phyloP scores from a whole-genome alignment of 1,140 invertebrate genomes.

The Apocrypta bakeri region DNA sequence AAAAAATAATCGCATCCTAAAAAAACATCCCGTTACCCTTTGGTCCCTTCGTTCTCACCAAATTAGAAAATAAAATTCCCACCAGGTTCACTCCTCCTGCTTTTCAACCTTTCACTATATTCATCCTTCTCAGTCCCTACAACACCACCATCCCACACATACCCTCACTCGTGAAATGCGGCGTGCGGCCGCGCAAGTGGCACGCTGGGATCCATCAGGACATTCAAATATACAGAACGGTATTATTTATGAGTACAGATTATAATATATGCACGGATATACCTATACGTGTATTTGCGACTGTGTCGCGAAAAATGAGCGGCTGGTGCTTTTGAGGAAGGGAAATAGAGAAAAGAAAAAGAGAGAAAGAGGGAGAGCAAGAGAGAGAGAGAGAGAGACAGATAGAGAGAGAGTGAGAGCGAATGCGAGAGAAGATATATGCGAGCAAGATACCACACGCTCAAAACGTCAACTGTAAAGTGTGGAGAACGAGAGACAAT shows the following conservation, averaged over 20 bases:
- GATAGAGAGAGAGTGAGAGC: background rate
- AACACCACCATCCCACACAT: background rate
- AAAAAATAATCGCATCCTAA: too few relatives aligned
- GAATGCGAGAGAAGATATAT: background rate
- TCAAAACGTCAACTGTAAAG: background rate
- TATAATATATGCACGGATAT: too few relatives aligned
- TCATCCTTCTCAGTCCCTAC: background rate
- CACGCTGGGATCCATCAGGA: conserved; percentile 68
- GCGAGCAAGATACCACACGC: background rate
- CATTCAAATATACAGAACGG: conserved; percentile 71
- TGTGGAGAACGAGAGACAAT: background rate
- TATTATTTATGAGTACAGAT: conserved; percentile 70
- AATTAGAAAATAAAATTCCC: background rate
- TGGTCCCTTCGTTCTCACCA: background rate
- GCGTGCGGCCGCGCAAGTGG: conserved; percentile 59
- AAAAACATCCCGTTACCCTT: background rate
- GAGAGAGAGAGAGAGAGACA: background rate
- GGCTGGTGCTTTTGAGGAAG: conserved; percentile 5
- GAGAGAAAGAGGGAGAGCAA: background rate
- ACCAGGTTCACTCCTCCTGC: background rate
- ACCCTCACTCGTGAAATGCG: conserved; percentile 34
- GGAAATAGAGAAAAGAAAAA: background rate
- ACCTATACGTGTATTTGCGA: conserved; percentile 45
- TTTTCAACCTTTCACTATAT: background rate
- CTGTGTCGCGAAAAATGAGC: conserved; percentile 48